Evolutionary conservation across 2,888 invertebrate genomes (phyloP), one percentile per base, ranked within the genome.

Genomic region (Biston stratarius): DNA sequence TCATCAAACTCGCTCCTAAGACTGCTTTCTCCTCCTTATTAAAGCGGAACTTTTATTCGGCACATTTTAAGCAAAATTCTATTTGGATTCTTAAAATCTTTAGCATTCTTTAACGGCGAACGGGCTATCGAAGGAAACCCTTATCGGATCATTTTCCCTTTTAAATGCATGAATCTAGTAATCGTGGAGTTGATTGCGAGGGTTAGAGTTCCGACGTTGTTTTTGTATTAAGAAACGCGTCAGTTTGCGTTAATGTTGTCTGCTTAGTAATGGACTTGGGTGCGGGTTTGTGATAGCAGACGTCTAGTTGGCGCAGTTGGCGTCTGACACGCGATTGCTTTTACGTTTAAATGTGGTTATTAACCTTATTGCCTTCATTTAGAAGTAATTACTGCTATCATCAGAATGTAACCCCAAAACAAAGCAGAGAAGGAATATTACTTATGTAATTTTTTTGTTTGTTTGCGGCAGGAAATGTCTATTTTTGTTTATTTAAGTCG

Each of bases 111-210:
- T 78, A 76, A 81, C 77, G 77, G 79, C 70, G 78, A 83, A 85
- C 83, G 74, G 82, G 72, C 83, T 77, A 83, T 84, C 78, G 77
- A 82, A 77, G 76, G 74, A 80, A 77, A 77, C 79, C 79, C 77
- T 84, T 85, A 87, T 84, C 82, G 83, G 78, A 73, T 83, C 78
- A 80, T 83, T 85, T 86, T 78, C 82, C 81, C 77, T 80, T 83
- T 79, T 73, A 72, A 78, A 77, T 71, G 74, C 70, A 69, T 73
- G 72, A 74, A 67, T 75, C 66, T 73, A 71, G 67, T 74, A 69
- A 72, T 72, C 74, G 70, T 71, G 68, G 64, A 57, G 73, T 67
- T 69, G 64, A 71, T 69, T 61, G 57, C 34, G 61, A 65, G 56
- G 45, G 65, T 55, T 61, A 48, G 56, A 51, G 51, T 57, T 67